These are phyloP conservation scores for Luscinia luscinia DNA, from an alignment of 2,797 vertebrate genomes.

Conservation along the genomic window DNA sequence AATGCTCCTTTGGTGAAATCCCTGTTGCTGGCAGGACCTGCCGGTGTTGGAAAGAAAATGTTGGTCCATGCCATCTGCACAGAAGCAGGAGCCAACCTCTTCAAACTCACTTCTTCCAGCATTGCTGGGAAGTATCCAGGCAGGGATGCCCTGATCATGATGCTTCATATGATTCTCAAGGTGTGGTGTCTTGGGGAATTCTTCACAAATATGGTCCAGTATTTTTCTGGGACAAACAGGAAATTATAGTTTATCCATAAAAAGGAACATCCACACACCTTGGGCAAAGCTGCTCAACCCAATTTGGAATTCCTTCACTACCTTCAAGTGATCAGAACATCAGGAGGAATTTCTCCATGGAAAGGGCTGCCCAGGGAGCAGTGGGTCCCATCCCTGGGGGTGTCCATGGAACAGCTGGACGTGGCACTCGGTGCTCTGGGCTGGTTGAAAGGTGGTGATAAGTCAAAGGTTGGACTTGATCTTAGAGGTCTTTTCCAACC, in stretches of 20 bases:
- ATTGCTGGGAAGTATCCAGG: conserved; percentile 82
- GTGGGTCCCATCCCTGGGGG: neutral
- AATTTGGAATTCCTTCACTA: neutral
- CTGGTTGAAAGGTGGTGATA: neutral
- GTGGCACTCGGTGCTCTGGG: neutral
- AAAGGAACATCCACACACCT: neutral
- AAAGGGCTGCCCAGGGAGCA: neutral
- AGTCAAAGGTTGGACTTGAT: neutral
- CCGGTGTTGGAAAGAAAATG: conserved; percentile 88
- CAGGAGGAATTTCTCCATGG: neutral
- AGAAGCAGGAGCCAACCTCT: conserved; percentile 88
- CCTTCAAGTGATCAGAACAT: neutral
- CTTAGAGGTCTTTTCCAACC: neutral
- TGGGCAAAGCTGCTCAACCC: neutral
- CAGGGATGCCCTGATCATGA: conserved; percentile 75
- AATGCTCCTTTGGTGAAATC: conserved; percentile 83
- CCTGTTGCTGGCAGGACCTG: conserved; percentile 81
- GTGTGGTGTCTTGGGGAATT: conserved; percentile 36
- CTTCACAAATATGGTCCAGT: neutral
- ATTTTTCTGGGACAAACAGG: neutral
- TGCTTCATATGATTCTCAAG: conserved; percentile 86
- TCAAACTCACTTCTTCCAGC: conserved; percentile 80
- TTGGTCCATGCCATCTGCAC: conserved; percentile 87
- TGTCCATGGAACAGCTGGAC: neutral
- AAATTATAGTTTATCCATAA: neutral